Base-by-base conservation (phyloP, 2,113 vertebrate genomes). In the Montifringilla adamsi region DNA sequence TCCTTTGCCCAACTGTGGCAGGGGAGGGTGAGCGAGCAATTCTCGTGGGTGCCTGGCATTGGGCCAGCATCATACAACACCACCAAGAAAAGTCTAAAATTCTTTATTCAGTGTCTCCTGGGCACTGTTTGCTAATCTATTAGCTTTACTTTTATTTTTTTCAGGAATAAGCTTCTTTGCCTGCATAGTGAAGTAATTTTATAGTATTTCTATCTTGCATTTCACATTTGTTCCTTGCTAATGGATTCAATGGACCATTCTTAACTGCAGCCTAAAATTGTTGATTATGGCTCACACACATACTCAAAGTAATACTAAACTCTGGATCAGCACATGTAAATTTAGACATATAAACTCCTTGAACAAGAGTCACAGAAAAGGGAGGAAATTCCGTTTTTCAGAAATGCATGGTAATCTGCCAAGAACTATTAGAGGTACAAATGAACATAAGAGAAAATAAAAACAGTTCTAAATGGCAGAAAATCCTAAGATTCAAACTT, bases 11-110 rank as follows among this genome's bases (percentile, higher is more conserved):
- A 22, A 30, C 39, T 78, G 75, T 35, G 37, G 24, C 11, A 43
- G 15, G 31, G 37, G 14, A 64, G 14, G 19, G 23, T 43, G 24
- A 28, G 19, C 1, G 1, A 64, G 24, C 0, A 0, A 22, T 11
- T 18, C 37, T 35, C 0, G 0, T 30, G 15, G 15, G 15, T 28
- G 3, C 11, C 37, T 43, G 31, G 14, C 1, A 0, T 23, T 52
- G 24, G 19, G 31, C 31, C 37, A 35, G 23, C 27, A 24, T 64
- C 47, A 64, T 52, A 43, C 23, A 18, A 28, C 0, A 0, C 53
- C 24, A 44, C 15, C 46, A 67, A 75, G 43, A 79, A 73, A 75
- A 88, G 49, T 43, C 37, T 68, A 23, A 75, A 91, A 75, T 62
- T 79, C n/a, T 78, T 84, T 56, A 43, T 66, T 79, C 33, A 10